Evolutionary conservation across 2,888 invertebrate genomes (phyloP), one percentile per base, ranked within the genome.

Genomic region (Leptopterna dolabrata): DNA sequence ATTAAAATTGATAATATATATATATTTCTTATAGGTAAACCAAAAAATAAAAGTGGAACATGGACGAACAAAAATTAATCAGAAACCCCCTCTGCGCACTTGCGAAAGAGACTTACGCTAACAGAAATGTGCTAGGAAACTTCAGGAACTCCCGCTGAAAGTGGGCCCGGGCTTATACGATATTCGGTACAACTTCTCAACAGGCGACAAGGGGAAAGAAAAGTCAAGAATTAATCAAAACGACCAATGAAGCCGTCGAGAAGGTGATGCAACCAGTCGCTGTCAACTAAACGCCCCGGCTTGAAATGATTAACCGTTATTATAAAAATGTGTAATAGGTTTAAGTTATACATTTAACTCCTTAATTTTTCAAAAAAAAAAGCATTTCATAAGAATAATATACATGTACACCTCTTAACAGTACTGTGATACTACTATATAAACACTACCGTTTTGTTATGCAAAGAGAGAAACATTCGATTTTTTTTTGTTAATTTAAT

Each of bases 391-490:
- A 76, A 71, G 85, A 85, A 85, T 73, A 85, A 85, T 87, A 87
- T 87, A 87, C 78, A 87, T 87, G 78, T 87, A 87, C 86, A 87
- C 86, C 86, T 87, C 80, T 78, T 87, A 80, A 87, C 78, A 87
- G 85, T 85, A 85, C 51, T 73, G 85, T 85, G 85, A 85, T 73
- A 85, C 73, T 85, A 85, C 73, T 41, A 85, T 85, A 85, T 85
- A 85, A 85, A 85, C 85, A 85, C 85, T 85, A 85, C 24, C 19
- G 30, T 73, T 78, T 83, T 73, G 27, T 85, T 73, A 73, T 85
- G 85, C 85, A 85, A 76, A 85, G 85, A 85, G 85, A 85, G 47
- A 85, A 85, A 84, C 71, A 41, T 83, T 83, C 47, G 36, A 78
- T 30, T 85, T 85, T 73, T 85, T 71, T 41, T 29, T 63, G 1